Percentiles rank a stretch among this genome's conserved stretches.
These are phyloP conservation scores for Miichthys miiuy DNA, from an alignment of 2,797 vertebrate genomes.

Conservation along the genomic window DNA sequence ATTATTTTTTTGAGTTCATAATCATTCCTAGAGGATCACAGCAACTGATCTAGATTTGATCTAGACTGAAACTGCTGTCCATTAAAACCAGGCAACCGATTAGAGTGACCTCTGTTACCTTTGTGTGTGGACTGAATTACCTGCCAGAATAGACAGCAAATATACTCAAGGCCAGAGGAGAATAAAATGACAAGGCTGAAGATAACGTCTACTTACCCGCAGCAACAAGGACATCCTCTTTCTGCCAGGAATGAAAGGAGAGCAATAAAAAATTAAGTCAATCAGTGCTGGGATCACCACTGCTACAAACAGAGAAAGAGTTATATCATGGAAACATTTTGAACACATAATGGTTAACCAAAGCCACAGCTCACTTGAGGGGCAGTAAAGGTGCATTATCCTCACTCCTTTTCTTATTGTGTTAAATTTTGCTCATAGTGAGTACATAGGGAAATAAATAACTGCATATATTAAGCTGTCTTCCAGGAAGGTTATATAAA, in stretches of 20 bases:
- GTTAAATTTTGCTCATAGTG: background rate
- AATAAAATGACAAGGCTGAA: constrained; percentile 45
- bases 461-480: background rate
- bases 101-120: background rate
- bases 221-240: constrained; percentile 79
- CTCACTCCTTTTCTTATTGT: constrained; percentile 7
- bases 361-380: constrained; percentile 51
- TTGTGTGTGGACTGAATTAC: constrained; percentile 27
- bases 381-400: constrained; percentile 21
- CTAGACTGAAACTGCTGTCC: constrained; percentile 9
- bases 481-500: background rate
- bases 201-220: constrained; percentile 82
- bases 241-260: constrained; percentile 83
- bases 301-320: constrained; percentile 61
- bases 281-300: constrained; percentile 55
- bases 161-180: constrained; percentile 27
- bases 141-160: constrained; percentile 35
- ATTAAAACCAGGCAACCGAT: constrained; percentile 18
- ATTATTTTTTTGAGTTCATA: background rate
- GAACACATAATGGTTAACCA: constrained; percentile 25
- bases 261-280: constrained; percentile 79
- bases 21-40: background rate
- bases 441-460: background rate
- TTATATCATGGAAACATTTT: constrained; percentile 54
- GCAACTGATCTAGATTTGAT: background rate